Conservation (phyloP, 2,888 invertebrate species). For the Tillus elongatus region DNA sequence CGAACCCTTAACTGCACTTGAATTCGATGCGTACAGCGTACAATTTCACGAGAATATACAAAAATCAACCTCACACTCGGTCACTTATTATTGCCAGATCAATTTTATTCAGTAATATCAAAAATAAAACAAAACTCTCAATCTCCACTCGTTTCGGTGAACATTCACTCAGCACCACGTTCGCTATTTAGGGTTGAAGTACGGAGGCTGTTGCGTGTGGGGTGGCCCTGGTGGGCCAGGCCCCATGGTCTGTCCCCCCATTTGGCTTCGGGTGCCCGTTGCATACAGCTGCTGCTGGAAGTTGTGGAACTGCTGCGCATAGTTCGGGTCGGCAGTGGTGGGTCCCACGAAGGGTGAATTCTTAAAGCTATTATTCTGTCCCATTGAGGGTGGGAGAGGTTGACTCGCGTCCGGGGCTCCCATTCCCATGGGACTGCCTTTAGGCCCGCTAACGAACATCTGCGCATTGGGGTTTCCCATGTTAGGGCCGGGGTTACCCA, state of each 20-base stretch:
- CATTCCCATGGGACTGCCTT: slow-evolving; percentile 50
- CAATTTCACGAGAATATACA: slow-evolving; percentile 34
- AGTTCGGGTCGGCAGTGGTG: slow-evolving; percentile 80
- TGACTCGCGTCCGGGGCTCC: slow-evolving; percentile 56
- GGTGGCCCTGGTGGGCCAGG: slow-evolving; percentile 44
- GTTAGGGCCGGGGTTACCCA: slow-evolving; percentile 38
- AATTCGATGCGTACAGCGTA: slow-evolving; percentile 38
- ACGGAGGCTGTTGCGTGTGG: slow-evolving; percentile 42
- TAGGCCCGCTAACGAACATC: slow-evolving; percentile 50
- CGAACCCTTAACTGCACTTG: slow-evolving; percentile 41
- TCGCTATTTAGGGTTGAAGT: slow-evolving; percentile 42
- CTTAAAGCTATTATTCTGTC: slow-evolving; percentile 62
- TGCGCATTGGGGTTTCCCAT: slow-evolving; percentile 45
- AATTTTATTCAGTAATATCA: slow-evolving; percentile 42
- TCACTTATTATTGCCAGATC: slow-evolving; percentile 41
- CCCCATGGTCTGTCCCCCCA: slow-evolving; percentile 41
- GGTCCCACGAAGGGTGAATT: slow-evolving; percentile 75
- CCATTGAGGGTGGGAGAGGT: slow-evolving; percentile 71
- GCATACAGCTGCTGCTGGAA: slow-evolving; percentile 93
- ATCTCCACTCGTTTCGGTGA: no score
- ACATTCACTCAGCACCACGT: slow-evolving; percentile 37
- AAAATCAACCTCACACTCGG: slow-evolving; percentile 36
- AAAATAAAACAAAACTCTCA: slow-evolving; percentile 42
- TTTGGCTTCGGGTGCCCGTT: slow-evolving; percentile 63
- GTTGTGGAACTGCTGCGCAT: slow-evolving; percentile 91